phyloP scores from a whole-genome alignment of 2,888 invertebrate genomes.

The Sussaba pulchella region DNA sequence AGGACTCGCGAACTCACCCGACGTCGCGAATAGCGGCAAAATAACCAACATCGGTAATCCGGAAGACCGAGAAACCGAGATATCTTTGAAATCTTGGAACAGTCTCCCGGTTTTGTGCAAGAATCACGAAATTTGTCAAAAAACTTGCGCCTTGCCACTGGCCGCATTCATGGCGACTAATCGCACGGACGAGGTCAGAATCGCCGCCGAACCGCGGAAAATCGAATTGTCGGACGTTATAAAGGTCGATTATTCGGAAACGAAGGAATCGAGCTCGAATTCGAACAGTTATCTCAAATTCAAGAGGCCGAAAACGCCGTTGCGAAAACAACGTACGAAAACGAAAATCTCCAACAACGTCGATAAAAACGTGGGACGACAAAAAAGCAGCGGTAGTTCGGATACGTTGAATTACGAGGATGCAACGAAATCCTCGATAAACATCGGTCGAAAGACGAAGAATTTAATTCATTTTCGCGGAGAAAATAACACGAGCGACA shows the following conservation, averaged over 20 bases:
- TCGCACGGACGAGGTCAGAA: slow-evolving; percentile 48
- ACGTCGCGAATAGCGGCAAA: background rate
- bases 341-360: slow-evolving; percentile 54
- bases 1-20: background rate
- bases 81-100: slow-evolving; percentile 77
- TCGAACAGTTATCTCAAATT: slow-evolving; percentile 45
- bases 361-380: slow-evolving; percentile 47
- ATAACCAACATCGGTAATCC: background rate
- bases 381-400: slow-evolving; percentile 72
- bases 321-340: slow-evolving; percentile 70
- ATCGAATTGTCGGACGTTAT: slow-evolving; percentile 77
- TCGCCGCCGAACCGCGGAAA: slow-evolving; percentile 31
- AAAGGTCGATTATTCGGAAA: slow-evolving; percentile 77
- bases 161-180: slow-evolving; percentile 54
- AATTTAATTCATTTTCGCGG: slow-evolving; percentile 3
- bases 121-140: slow-evolving; percentile 64
- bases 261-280: slow-evolving; percentile 42
- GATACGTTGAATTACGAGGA: slow-evolving; percentile 76
- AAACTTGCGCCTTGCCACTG: slow-evolving; percentile 55
- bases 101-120: slow-evolving; percentile 77
- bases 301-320: slow-evolving; percentile 69
- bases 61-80: slow-evolving; percentile 55
- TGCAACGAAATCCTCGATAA: slow-evolving; percentile 35
- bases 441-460: slow-evolving; percentile 19
- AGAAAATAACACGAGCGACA: slow-evolving; percentile 58